Evolutionary conservation across 2,113 vertebrate species (phyloP), one percentile per base, ranked within the genome.

Genomic region (Scalopus aquaticus): DNA sequence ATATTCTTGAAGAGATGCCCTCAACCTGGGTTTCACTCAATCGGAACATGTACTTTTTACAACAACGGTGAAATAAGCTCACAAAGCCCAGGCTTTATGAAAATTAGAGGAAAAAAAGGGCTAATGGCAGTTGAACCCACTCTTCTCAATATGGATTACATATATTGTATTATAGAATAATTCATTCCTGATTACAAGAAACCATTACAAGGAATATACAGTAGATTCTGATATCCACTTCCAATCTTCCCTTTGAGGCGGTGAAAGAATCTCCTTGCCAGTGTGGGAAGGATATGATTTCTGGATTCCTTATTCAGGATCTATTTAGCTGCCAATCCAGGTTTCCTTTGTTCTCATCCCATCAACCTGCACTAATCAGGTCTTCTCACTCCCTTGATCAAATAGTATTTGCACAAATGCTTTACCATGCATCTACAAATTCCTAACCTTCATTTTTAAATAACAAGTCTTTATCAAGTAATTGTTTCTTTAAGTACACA

Each of bases 371-470:
- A 10, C 9, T 60, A 13, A 39, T 58, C 58, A 56, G 15, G 24
- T 37, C 30, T 58, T 73, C 39, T 46, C 30, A 26, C 84, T 82
- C 26, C 65, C 56, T 84, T 62, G 19, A 74, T 60, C 76, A 30
- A 70, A 46, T 42, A 56, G 42, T 56, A 70, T 44, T 72, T 69
- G 56, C 28, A 35, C 35, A 32, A 69, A 80, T 39, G 54, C 62
- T 60, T 70, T 9, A 22, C n/a, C 20, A 1, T 9, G 13, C 64
- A 6, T 72, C 86, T 76, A 2, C 30, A 86, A 89, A 91, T 78
- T 89, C 83, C 86, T 72, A 90, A 19, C 11, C 15, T 86, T 91
- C 20, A 58, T 51, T 76, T n/a, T 76, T 88, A 80, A 90, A 90
- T 72, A 80, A 11, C 39, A 81, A 72, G 4, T 70, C 42, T 81